Percentiles rank a stretch among this genome's conserved stretches.
Conservation (phyloP, 2,888 invertebrate species). For the Hymenopus coronatus region DNA sequence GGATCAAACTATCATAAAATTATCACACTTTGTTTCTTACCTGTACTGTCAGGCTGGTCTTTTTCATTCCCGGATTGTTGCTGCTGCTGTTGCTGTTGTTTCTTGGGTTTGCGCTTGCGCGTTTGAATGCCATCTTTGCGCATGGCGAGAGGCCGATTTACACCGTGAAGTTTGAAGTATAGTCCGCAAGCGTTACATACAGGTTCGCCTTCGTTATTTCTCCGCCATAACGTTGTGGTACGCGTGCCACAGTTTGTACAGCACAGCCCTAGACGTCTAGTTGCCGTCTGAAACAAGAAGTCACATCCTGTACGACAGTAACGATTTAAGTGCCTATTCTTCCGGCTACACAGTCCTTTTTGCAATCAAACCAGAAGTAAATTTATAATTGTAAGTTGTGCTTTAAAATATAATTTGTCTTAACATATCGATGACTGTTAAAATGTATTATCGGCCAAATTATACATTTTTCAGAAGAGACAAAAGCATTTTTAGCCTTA, state of each 20-base stretch:
- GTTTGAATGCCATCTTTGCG: conserved; percentile 96
- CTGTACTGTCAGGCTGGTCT: neutral
- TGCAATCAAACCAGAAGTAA: neutral
- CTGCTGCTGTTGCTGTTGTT: conserved; percentile 63
- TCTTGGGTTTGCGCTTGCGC: conserved; percentile 89
- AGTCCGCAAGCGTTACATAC: conserved; percentile 98
- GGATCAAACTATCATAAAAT: no score
- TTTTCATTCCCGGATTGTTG: conserved; percentile 22
- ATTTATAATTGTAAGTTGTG: neutral
- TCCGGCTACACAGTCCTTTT: neutral
- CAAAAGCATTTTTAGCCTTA: no score
- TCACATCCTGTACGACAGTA: no score
- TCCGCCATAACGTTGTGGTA: conserved; percentile 95
- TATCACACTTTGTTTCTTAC: neutral
- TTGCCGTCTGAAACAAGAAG: conserved; percentile 63
- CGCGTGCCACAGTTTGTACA: conserved; percentile 98
- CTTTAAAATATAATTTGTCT: neutral
- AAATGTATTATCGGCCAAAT: no score
- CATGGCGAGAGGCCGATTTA: conserved; percentile 90
- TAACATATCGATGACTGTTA: neutral
- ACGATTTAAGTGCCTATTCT: no score
- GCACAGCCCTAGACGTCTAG: conserved; percentile 82
- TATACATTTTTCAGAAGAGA: no score
- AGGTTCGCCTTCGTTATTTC: conserved; percentile 97
- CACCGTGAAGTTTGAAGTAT: conserved; percentile 93